Percentiles rank a stretch among this genome's conserved stretches.
Evolutionary conservation across 2,113 vertebrate genomes (phyloP).

Genomic region (Catagonus wagneri): DNA sequence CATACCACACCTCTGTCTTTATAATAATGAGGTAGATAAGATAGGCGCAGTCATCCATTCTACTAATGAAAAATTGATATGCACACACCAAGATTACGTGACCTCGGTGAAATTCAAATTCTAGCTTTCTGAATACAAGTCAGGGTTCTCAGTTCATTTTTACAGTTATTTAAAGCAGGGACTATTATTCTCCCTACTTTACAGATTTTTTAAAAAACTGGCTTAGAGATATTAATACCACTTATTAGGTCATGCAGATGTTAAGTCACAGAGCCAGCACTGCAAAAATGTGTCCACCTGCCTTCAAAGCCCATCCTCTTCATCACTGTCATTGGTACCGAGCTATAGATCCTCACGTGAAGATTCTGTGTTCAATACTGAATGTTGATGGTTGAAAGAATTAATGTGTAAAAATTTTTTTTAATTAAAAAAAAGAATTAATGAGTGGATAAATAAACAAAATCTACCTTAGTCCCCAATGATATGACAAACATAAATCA

Average conservation of each 20-base stretch:
- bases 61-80: background rate
- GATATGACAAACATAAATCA: conserved; percentile 35
- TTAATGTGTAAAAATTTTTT: no score
- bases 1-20: background rate
- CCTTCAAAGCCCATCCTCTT: background rate
- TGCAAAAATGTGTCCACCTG: background rate
- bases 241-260: background rate
- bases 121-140: background rate
- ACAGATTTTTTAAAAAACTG: background rate
- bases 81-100: background rate
- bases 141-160: background rate
- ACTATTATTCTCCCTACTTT: background rate
- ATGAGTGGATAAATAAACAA: background rate
- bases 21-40: background rate
- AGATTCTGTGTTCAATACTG: background rate
- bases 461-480: background rate
- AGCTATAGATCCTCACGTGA: background rate
- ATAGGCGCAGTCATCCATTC: background rate
- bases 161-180: background rate
- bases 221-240: no score
- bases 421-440: background rate
- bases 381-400: background rate
- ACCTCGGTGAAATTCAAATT: background rate
- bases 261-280: background rate
- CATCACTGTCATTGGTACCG: background rate